These are phyloP conservation scores for Pseudorectes ferrugineus DNA, from an alignment of 2,113 vertebrate genomes.

Conservation along the genomic window DNA sequence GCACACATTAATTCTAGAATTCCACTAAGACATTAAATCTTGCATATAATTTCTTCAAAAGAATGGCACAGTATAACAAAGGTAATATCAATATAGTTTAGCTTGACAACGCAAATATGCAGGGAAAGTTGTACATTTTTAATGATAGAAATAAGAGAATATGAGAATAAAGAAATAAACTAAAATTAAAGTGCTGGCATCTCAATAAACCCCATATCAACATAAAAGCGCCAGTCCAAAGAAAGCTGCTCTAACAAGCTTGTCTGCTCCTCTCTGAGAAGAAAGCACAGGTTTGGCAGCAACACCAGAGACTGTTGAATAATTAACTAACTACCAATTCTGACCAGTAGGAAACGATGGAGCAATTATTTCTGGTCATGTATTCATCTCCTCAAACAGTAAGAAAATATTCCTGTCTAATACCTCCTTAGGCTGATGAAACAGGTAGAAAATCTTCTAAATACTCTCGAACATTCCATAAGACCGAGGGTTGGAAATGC, in stretches of 20 bases:
- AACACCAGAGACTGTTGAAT: slow-evolving; percentile 41
- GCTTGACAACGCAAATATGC: neutral
- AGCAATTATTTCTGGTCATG: slow-evolving; percentile 7
- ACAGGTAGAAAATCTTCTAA: neutral
- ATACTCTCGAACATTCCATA: fast-evolving
- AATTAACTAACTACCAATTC: slow-evolving; percentile 17
- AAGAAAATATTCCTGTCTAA: neutral
- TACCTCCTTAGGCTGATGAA: neutral
- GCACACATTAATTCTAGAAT: neutral
- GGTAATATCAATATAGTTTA: neutral
- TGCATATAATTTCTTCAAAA: neutral
- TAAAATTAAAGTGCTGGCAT: slow-evolving; percentile 13
- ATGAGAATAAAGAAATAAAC: neutral
- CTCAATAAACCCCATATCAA: slow-evolving; percentile 16
- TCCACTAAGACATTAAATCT: neutral
- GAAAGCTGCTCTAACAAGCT: slow-evolving; percentile 52
- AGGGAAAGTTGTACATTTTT: neutral
- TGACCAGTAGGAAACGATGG: slow-evolving; percentile 2
- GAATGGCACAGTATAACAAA: neutral
- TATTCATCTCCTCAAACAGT: neutral
- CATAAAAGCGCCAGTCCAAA: slow-evolving; percentile 35
- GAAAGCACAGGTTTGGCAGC: slow-evolving; percentile 33
- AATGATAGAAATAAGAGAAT: neutral
- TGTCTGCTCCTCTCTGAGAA: slow-evolving; percentile 41
- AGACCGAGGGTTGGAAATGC: neutral